Evolutionary conservation across 2,888 invertebrate genomes (phyloP).

Genomic region (Oscheius sp.): DNA sequence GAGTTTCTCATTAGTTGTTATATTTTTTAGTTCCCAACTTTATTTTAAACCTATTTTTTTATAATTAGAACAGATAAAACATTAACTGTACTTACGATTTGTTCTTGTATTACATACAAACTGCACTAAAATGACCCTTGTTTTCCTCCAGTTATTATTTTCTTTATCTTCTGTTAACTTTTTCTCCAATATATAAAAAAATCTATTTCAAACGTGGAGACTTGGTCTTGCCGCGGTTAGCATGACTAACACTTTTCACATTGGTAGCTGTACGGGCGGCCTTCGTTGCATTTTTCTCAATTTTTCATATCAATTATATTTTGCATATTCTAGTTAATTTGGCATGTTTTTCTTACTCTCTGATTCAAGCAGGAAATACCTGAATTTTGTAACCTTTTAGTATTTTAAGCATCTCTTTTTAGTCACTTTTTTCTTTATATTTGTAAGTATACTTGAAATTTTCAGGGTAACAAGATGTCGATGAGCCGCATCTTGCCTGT

Average conservation of each 20-base stretch:
- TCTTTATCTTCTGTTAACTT: neutral
- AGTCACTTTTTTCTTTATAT: neutral
- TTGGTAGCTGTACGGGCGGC: neutral
- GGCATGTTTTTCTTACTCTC: neutral
- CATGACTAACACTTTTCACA: neutral
- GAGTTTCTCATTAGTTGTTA: too few relatives aligned
- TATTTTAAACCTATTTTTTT: too few relatives aligned
- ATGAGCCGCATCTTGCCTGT: conserved; percentile 57
- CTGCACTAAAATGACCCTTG: too few relatives aligned
- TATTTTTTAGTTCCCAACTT: too few relatives aligned
- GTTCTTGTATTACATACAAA: too few relatives aligned
- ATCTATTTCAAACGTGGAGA: too few relatives aligned
- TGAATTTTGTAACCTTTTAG: neutral
- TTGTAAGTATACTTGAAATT: too few relatives aligned
- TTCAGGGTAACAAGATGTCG: conserved; percentile 53
- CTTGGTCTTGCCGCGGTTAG: neutral
- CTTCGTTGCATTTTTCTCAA: neutral
- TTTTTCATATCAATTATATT: neutral
- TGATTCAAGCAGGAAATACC: neutral
- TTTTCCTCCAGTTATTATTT: neutral
- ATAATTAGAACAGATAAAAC: too few relatives aligned
- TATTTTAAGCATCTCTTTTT: neutral
- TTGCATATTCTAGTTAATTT: neutral
- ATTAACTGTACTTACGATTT: too few relatives aligned
- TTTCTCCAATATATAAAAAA: neutral